Base-by-base conservation (phyloP, 2,797 vertebrate genomes). In the Betta splendens region DNA sequence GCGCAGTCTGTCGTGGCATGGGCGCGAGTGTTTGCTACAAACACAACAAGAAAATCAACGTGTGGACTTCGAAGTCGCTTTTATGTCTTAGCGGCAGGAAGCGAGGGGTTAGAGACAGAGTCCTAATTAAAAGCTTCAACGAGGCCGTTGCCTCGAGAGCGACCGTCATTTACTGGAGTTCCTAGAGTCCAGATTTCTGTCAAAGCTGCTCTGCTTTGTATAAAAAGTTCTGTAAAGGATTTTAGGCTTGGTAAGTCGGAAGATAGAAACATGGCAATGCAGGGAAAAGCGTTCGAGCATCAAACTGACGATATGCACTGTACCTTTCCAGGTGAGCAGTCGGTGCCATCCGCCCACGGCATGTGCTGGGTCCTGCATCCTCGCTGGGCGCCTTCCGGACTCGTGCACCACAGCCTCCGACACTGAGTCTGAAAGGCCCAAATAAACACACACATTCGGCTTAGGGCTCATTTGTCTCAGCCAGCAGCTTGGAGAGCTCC, bases 321-420 rank as follows among this genome's bases (percentile, higher is more conserved):
- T 88, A 94, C 98, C 94, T 95, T 99, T 89, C 96, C 97, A 9
- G 91, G 88, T 49, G 93, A 93, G 70, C 98, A 99, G 70, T 98
- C 97, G 0, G 98, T 99, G 42, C 98, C 98, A 0, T 99, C 98
- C 1, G 98, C 97, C 97, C 97, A 98, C 2, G 98, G 98, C 2
- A 98, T 99, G 89, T 99, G 98, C 7, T 98, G 98, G 5, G 98
- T 99, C 59, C 94, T 93, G 85, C 98, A 99, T 80, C 96, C 96
- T 52, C 94, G 93, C 88, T 96, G 94, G 0, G 92, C 93, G 0
- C 96, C 96, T 15, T 97, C 96, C 0, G 93, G 91, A 46, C 96
- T 96, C 50, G 95, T 96, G 72, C 98, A 99, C 97, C 98, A 99
- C 58, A 99, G 90, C 61, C 98, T 92, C 29, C 95, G 91, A 79